These are phyloP conservation scores for Dromaius novaehollandiae DNA, from an alignment of 2,113 vertebrate species.

Conservation along the genomic window DNA sequence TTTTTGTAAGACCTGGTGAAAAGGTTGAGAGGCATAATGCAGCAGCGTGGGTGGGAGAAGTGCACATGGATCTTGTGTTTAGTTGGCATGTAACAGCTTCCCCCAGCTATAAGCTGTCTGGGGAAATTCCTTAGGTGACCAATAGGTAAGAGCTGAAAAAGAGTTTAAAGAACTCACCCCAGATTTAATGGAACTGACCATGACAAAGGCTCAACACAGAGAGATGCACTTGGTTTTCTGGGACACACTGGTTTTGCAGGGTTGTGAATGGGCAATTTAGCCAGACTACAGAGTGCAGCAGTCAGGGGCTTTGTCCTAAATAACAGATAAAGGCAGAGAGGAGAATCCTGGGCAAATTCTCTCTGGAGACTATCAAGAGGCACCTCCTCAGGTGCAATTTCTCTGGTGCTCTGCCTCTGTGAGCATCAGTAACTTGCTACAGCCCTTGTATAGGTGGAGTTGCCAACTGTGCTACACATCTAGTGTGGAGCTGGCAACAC, in stretches of 20 bases:
- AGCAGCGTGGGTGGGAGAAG: neutral
- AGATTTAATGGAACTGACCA: neutral
- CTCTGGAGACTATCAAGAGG: fast-evolving
- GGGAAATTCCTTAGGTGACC: neutral
- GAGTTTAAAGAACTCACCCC: neutral
- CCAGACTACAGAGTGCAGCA: neutral
- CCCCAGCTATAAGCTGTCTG: neutral
- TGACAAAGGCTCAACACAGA: neutral
- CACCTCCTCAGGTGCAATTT: neutral
- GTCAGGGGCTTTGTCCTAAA: neutral
- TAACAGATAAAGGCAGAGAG: neutral
- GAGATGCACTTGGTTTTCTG: neutral
- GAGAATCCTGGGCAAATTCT: neutral
- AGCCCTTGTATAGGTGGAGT: neutral
- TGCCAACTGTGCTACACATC: neutral
- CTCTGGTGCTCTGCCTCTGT: neutral
- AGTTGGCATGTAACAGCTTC: neutral
- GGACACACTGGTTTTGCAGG: fast-evolving
- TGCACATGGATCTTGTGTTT: fast-evolving
- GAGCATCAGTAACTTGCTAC: neutral
- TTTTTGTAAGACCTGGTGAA: neutral
- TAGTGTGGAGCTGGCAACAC: neutral
- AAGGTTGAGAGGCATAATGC: neutral
- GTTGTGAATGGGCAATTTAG: neutral
- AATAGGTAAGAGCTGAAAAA: neutral